These are phyloP conservation scores for Peromyscus nudipes DNA, from an alignment of 2,797 vertebrate species.

Conservation along the genomic window DNA sequence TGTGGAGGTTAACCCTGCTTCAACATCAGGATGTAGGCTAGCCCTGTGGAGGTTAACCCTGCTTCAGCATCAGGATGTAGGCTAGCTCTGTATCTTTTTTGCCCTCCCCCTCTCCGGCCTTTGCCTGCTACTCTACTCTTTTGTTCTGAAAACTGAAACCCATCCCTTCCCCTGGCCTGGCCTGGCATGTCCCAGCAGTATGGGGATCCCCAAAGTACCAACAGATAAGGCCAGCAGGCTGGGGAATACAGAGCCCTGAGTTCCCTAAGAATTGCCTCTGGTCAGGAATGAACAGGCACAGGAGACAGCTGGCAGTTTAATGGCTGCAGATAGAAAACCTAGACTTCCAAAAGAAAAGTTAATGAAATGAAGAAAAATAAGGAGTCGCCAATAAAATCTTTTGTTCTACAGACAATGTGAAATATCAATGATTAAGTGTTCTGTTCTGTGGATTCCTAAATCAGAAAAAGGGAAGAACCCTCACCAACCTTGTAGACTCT, in stretches of 20 bases:
- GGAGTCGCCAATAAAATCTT: background rate
- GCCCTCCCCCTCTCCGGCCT: background rate
- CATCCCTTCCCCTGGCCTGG: background rate
- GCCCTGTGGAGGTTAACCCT: too few species aligned
- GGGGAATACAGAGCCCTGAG: background rate
- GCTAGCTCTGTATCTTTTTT: background rate
- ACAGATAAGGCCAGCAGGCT: background rate
- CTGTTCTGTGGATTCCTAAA: background rate
- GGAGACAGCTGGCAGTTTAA: background rate
- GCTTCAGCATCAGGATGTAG: background rate
- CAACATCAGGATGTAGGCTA: too few species aligned
- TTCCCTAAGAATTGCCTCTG: background rate
- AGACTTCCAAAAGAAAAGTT: slow-evolving; percentile 4
- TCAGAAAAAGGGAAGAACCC: background rate
- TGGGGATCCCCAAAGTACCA: background rate
- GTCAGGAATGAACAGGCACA: background rate
- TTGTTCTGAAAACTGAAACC: slow-evolving; percentile 7
- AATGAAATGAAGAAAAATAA: background rate
- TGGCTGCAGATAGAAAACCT: background rate
- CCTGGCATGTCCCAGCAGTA: background rate
- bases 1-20: background rate
- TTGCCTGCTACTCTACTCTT: background rate
- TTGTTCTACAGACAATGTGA: background rate
- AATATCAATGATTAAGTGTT: background rate
- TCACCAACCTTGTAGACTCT: background rate